Percentiles rank a stretch among this genome's conserved stretches.
Conservation (phyloP, 2,888 invertebrate genomes). For the Taphrorychus bicolor region DNA sequence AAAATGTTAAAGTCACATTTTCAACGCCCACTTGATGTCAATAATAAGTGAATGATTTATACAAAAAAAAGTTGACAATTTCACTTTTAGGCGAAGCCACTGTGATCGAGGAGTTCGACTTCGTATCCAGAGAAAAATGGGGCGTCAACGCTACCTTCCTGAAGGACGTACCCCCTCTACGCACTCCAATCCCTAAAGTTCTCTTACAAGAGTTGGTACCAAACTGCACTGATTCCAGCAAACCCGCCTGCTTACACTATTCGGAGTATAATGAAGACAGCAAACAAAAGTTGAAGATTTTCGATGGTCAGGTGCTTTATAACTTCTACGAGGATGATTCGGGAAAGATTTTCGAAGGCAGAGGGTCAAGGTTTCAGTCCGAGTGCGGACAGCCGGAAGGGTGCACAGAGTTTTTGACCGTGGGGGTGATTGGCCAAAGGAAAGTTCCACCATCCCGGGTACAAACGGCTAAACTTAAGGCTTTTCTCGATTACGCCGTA, state of each 20-base stretch:
- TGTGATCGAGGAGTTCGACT: conserved; percentile 33
- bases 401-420: conserved; percentile 16
- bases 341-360: conserved; percentile 32
- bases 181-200: conserved; percentile 13
- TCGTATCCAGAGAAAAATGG: conserved; percentile 28
- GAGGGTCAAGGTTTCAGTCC: conserved; percentile 24
- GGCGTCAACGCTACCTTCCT: conserved; percentile 9
- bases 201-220: conserved; percentile 13
- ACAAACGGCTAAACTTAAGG: conserved; percentile 19
- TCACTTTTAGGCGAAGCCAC: conserved; percentile 24
- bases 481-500: conserved; percentile 26
- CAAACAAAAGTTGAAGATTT: conserved; percentile 16
- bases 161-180: conserved; percentile 8
- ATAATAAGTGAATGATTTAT: no score
- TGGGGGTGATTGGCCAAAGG: not conserved
- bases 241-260: conserved; percentile 17
- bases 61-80: no score
- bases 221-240: conserved; percentile 10
- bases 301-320: conserved; percentile 10
- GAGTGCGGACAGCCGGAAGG: conserved; percentile 14
- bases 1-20: no score
- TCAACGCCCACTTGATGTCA: no score
- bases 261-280: conserved; percentile 14
- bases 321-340: conserved; percentile 27
- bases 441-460: not conserved